Percentiles rank a stretch among this genome's conserved stretches.
Evolutionary conservation across 2,797 vertebrate species (phyloP).

Genomic region (Potorous gilbertii): DNA sequence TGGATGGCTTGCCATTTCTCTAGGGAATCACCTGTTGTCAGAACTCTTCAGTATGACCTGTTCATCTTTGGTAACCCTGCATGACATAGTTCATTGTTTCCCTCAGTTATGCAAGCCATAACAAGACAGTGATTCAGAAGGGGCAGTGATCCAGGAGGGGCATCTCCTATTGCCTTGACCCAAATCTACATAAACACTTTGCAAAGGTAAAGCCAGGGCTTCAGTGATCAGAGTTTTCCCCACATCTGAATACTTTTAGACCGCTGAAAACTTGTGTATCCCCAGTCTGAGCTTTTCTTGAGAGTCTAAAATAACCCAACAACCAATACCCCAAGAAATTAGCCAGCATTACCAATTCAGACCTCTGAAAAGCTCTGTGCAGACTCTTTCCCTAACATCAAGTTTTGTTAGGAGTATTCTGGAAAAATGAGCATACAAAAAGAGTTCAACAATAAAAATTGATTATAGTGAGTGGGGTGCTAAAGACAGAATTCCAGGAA

Average conservation of each 20-base stretch:
- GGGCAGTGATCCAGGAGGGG: not conserved
- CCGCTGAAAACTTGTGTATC: not conserved
- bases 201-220: not conserved
- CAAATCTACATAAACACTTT: not conserved
- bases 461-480: not conserved
- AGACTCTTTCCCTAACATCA: not conserved
- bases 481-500: not conserved
- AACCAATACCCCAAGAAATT: too few species aligned
- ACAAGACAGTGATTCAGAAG: not conserved
- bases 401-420: not conserved
- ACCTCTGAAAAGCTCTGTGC: too few species aligned
- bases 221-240: not conserved
- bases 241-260: not conserved
- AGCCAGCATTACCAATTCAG: too few species aligned
- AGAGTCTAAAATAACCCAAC: too few species aligned
- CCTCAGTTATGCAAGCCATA: not conserved
- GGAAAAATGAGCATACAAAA: not conserved
- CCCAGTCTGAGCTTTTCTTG: not conserved
- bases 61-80: not conserved
- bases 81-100: not conserved
- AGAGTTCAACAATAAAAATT: not conserved
- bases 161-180: not conserved
- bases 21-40: not conserved
- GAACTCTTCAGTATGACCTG: too few species aligned
- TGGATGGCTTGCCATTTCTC: not conserved